phyloP scores from a whole-genome alignment of 1,140 invertebrate genomes.

The Catajapyx aquilonaris region DNA sequence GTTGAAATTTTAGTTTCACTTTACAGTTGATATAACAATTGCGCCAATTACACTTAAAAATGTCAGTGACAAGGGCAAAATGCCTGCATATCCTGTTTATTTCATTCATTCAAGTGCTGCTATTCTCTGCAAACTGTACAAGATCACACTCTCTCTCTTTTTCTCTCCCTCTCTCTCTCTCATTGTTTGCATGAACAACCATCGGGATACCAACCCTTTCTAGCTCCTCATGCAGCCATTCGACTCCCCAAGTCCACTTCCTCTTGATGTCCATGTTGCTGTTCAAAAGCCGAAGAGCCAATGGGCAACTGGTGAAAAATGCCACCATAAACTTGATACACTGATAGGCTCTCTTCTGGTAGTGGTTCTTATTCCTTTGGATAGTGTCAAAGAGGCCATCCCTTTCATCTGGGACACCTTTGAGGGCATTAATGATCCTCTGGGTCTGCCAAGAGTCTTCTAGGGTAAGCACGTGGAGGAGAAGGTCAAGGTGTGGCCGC shows the following conservation, averaged over 20 bases:
- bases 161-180: no score
- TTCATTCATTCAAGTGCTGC: no score
- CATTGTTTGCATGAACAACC: no score
- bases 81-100: no score
- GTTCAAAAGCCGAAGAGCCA: constrained; percentile 51
- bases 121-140: no score
- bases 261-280: constrained; percentile 51
- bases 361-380: constrained; percentile 73
- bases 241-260: constrained; percentile 71
- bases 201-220: constrained; percentile 50
- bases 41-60: no score
- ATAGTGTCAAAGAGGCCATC: constrained; percentile 89
- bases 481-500: constrained; percentile 71
- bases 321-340: constrained; percentile 89
- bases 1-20: no score
- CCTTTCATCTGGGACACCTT: constrained; percentile 75
- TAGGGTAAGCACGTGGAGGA: constrained; percentile 66
- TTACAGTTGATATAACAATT: no score
- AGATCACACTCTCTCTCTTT: no score
- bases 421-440: constrained; percentile 75
- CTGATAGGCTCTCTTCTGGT: constrained; percentile 90
- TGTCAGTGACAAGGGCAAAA: no score
- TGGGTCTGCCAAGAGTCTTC: constrained; percentile 93
- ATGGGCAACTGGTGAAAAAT: constrained; percentile 62
- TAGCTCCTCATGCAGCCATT: constrained; percentile 88